phyloP scores from a whole-genome alignment of 2,888 invertebrate genomes.

The Serrognathus titanus region DNA sequence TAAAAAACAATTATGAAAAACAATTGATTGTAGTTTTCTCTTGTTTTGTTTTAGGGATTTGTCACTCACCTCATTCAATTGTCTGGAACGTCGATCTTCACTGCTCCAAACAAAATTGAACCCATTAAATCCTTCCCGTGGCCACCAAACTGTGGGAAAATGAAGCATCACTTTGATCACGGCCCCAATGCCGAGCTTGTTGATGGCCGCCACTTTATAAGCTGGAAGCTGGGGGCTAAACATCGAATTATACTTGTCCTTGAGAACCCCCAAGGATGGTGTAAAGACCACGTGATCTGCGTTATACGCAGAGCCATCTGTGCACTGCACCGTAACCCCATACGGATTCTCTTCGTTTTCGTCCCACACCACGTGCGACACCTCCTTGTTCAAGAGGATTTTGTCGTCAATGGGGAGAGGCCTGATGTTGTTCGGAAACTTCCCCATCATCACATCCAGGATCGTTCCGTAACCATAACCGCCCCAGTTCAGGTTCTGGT shows the following conservation, averaged over 20 bases:
- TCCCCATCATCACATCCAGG: slow-evolving; percentile 57
- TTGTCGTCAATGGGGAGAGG: slow-evolving; percentile 26
- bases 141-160: slow-evolving; percentile 63
- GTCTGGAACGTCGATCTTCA: slow-evolving; percentile 34
- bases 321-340: slow-evolving; percentile 46
- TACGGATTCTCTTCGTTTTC: slow-evolving; percentile 1
- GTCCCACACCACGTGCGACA: slow-evolving; percentile 22
- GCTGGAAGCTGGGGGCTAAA: slow-evolving; percentile 55
- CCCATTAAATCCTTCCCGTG: slow-evolving; percentile 39
- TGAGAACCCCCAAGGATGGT: slow-evolving; percentile 65
- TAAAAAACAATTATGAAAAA: too few relatives aligned
- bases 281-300: slow-evolving; percentile 65
- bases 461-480: slow-evolving; percentile 62
- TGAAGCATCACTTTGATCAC: slow-evolving; percentile 62
- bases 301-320: slow-evolving; percentile 50
- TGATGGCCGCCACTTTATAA: slow-evolving; percentile 52
- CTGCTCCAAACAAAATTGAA: slow-evolving; percentile 54
- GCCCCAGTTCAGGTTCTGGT: slow-evolving; percentile 66
- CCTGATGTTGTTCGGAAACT: slow-evolving; percentile 11
- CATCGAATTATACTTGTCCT: slow-evolving; percentile 50
- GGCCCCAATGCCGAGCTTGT: slow-evolving; percentile 58
- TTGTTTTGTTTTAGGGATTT: too few relatives aligned
- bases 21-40: too few relatives aligned
- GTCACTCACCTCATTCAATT: slow-evolving; percentile 12
- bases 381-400: slow-evolving; percentile 24